These are phyloP conservation scores for Tragopan temminckii DNA, from an alignment of 2,797 vertebrate species.

Conservation along the genomic window DNA sequence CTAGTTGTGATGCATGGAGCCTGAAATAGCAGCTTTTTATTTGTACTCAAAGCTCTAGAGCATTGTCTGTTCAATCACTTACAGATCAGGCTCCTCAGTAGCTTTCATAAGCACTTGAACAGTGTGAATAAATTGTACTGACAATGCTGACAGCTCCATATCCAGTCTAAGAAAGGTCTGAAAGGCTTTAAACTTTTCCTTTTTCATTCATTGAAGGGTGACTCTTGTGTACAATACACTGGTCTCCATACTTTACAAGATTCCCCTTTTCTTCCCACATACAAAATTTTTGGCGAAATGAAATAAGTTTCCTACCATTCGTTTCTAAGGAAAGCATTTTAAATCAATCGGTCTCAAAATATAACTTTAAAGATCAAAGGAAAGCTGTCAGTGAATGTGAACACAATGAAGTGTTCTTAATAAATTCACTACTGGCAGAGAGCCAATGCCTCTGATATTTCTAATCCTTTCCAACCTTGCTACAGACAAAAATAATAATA, in stretches of 20 bases:
- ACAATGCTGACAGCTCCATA: conserved; percentile 63
- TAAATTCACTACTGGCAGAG: conserved; percentile 11
- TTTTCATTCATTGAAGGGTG: conserved; percentile 42
- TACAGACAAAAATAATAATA: conserved; percentile 41
- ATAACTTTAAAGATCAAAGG: conserved; percentile 40
- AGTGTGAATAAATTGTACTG: conserved; percentile 74
- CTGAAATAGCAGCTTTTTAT: conserved; percentile 70
- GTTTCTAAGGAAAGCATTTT: conserved; percentile 35
- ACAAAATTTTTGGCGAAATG: neutral
- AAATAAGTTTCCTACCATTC: conserved; percentile 42
- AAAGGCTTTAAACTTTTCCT: conserved; percentile 50
- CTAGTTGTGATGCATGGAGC: conserved; percentile 54
- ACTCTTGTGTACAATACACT: conserved; percentile 11
- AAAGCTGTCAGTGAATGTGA: neutral
- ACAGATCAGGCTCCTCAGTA: conserved; percentile 64
- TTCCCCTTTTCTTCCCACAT: conserved; percentile 5
- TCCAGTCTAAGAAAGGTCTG: conserved; percentile 49
- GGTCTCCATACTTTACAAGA: neutral
- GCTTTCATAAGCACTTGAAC: conserved; percentile 72
- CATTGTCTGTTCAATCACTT: conserved; percentile 74
- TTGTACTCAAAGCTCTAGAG: conserved; percentile 66
- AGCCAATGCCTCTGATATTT: neutral
- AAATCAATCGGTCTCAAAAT: conserved; percentile 47
- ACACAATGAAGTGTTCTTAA: conserved; percentile 44
- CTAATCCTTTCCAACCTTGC: neutral